phyloP scores from a whole-genome alignment of 2,113 vertebrate species.

The Hyperopisus bebe region DNA sequence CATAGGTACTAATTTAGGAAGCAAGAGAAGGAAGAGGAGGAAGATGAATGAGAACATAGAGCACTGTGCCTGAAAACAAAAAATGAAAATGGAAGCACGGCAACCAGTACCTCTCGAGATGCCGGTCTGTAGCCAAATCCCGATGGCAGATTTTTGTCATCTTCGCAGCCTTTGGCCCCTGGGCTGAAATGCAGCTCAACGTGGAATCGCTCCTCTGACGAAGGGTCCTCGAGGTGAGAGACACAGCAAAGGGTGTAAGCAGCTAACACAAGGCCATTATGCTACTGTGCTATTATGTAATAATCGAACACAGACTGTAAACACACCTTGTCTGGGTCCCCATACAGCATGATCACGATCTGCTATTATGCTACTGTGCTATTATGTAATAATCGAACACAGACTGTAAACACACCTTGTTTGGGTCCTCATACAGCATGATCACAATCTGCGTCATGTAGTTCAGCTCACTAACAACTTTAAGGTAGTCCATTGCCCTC shows the following conservation, averaged over 20 bases:
- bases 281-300: background rate
- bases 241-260: background rate
- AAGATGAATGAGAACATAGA: background rate
- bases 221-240: slow-evolving; percentile 60
- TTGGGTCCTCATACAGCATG: slow-evolving; percentile 87
- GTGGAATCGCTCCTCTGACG: slow-evolving; percentile 83
- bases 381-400: background rate
- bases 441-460: slow-evolving; percentile 92
- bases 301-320: background rate
- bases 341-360: slow-evolving; percentile 88
- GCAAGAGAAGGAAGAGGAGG: background rate
- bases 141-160: slow-evolving; percentile 81
- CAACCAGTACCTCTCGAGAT: slow-evolving; percentile 69
- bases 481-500: slow-evolving; percentile 84
- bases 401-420: slow-evolving; percentile 63
- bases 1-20: background rate
- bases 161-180: slow-evolving; percentile 84
- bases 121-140: slow-evolving; percentile 85
- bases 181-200: slow-evolving; percentile 86
- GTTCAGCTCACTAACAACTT: slow-evolving; percentile 81
- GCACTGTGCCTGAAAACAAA: background rate
- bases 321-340: slow-evolving; percentile 80
- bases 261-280: background rate
- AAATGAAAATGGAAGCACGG: background rate
- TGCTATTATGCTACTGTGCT: slow-evolving; percentile 39